phyloP scores from a whole-genome alignment of 2,797 vertebrate species.

The Chiroxiphia lanceolata region DNA sequence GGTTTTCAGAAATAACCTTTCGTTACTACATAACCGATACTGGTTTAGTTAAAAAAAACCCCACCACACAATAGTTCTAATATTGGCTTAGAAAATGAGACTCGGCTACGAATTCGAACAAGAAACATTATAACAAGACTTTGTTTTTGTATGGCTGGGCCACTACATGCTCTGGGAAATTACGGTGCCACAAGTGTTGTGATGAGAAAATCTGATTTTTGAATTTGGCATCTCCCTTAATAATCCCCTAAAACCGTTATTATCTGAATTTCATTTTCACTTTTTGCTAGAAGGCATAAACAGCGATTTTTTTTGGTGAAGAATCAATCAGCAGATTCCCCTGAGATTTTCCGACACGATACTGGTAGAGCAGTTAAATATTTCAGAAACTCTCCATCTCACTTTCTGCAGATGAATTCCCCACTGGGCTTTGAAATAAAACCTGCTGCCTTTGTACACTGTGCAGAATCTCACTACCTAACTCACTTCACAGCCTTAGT shows the following conservation, averaged over 20 bases:
- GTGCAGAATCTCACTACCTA: not conserved
- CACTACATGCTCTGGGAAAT: not conserved
- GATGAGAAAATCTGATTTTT: not conserved
- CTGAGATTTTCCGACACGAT: not conserved
- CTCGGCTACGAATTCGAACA: not conserved
- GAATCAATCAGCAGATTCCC: not conserved
- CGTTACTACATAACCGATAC: not conserved
- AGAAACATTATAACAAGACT: not conserved
- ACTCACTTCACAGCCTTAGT: not conserved
- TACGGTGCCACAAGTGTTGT: not conserved
- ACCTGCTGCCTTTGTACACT: not conserved
- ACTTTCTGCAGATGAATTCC: not conserved
- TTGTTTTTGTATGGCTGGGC: not conserved
- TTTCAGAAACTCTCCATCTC: not conserved
- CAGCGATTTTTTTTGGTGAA: not conserved
- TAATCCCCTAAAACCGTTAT: not conserved
- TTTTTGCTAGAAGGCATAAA: not conserved
- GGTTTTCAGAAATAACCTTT: not conserved
- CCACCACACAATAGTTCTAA: not conserved
- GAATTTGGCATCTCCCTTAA: not conserved
- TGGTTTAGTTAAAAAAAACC: not conserved
- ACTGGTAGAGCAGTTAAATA: not conserved
- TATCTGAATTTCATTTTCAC: constrained; percentile 34
- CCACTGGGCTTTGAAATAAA: not conserved
- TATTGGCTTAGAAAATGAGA: not conserved